These are phyloP conservation scores for Australoheros scitulus DNA, from an alignment of 2,113 vertebrate genomes.

Conservation along the genomic window DNA sequence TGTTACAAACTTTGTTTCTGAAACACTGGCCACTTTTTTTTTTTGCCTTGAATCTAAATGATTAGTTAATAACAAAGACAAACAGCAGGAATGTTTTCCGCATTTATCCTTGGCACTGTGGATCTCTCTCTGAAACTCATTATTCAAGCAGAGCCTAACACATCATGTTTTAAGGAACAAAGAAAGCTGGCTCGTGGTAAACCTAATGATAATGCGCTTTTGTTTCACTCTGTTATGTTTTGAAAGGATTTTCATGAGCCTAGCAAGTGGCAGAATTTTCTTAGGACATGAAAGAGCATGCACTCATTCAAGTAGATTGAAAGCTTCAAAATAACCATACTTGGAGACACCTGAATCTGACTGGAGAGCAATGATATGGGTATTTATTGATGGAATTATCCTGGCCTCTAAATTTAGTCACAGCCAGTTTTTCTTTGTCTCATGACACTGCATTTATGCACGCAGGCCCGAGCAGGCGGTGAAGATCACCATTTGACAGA, in stretches of 20 bases:
- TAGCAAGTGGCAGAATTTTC: conserved; percentile 3
- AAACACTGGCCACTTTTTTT: background rate
- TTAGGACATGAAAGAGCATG: conserved; percentile 7
- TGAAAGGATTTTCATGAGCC: conserved; percentile 32
- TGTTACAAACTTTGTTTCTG: background rate
- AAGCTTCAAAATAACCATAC: conserved; percentile 34
- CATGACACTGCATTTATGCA: background rate
- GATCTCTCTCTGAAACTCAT: background rate
- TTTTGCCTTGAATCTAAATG: background rate
- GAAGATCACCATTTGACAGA: background rate
- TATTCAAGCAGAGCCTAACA: background rate
- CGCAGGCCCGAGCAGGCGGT: background rate
- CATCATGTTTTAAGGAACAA: conserved; percentile 1
- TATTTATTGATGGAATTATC: conserved; percentile 9
- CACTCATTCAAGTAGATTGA: conserved; percentile 36
- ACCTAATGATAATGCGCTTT: conserved; percentile 11
- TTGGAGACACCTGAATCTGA: conserved; percentile 1
- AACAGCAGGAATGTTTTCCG: background rate
- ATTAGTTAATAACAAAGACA: background rate
- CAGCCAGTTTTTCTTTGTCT: background rate
- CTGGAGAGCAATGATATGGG: background rate
- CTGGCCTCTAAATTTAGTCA: conserved; percentile 23
- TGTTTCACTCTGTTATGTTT: conserved; percentile 26
- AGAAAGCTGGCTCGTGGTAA: conserved; percentile 7
- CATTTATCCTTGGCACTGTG: background rate